A percentile compares a stretch with the other conserved stretches of the same genome.
Conservation (phyloP, 2,113 vertebrate genomes). For the Drymodes brunneopygia region DNA sequence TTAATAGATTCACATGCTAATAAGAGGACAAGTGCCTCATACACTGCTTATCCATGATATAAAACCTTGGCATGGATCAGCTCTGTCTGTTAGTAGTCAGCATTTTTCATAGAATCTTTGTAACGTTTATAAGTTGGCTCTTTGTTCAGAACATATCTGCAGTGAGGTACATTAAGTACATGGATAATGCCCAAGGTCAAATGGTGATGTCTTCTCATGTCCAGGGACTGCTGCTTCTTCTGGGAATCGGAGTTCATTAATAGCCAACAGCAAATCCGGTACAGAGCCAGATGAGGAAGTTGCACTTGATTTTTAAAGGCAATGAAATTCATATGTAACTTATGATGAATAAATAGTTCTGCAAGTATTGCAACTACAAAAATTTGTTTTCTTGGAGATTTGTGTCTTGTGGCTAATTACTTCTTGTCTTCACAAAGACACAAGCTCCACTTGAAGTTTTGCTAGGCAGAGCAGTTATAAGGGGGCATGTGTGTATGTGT, state of each 20-base stretch:
- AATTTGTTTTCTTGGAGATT: background rate
- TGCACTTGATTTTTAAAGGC: background rate
- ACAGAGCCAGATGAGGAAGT: background rate
- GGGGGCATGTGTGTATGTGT: background rate
- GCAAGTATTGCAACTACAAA: background rate
- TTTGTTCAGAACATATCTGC: background rate
- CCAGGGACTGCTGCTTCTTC: background rate
- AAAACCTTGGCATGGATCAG: background rate
- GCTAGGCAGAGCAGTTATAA: background rate
- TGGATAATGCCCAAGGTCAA: background rate
- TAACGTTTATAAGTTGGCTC: background rate
- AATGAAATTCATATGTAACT: background rate
- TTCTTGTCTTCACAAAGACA: background rate
- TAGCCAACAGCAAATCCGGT: background rate
- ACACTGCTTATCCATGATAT: background rate
- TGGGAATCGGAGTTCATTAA: background rate
- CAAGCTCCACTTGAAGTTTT: background rate
- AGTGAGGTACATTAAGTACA: background rate
- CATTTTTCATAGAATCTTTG: background rate
- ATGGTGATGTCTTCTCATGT: background rate
- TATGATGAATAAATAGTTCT: background rate
- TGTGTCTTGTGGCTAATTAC: background rate
- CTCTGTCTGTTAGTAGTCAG: conserved; percentile 17
- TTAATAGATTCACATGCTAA: conserved; percentile 26
- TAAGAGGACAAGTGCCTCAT: background rate